These are phyloP conservation scores for Venustoraphidia nigricollis DNA, from an alignment of 2,888 invertebrate genomes.

Conservation along the genomic window DNA sequence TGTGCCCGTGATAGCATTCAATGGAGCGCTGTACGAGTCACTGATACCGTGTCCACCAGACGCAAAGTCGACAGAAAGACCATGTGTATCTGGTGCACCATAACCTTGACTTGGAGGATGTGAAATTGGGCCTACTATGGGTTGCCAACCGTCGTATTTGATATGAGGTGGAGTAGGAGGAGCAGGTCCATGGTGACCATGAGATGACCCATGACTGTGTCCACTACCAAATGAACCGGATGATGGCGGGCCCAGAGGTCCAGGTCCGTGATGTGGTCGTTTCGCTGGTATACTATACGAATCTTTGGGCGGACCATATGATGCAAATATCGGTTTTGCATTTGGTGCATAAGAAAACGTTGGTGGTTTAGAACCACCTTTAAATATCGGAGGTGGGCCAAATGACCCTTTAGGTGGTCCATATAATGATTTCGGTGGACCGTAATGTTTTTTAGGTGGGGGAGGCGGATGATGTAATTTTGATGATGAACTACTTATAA, in stretches of 20 bases:
- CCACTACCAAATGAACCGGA: constrained; percentile 20
- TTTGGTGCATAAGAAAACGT: constrained; percentile 10
- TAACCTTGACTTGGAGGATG: constrained; percentile 21
- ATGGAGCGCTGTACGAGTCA: constrained; percentile 37
- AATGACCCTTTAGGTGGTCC: constrained; percentile 24
- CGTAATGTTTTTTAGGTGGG: constrained; percentile 20
- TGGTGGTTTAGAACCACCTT: constrained; percentile 18
- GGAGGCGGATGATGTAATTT: constrained; percentile 18
- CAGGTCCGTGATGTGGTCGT: constrained; percentile 17
- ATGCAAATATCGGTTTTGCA: constrained; percentile 6
- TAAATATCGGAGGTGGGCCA: constrained; percentile 19
- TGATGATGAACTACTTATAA: constrained; percentile 18
- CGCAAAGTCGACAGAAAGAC: not conserved
- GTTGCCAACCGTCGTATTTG: constrained; percentile 75
- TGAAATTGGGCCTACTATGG: constrained; percentile 53
- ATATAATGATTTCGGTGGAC: constrained; percentile 28
- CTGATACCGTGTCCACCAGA: constrained; percentile 13
- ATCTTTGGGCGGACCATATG: constrained; percentile 11
- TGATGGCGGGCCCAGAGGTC: constrained; percentile 20
- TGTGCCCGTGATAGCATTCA: constrained; percentile 27
- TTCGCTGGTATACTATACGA: constrained; percentile 7
- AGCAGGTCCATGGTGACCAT: constrained; percentile 47
- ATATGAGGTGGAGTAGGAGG: constrained; percentile 62
- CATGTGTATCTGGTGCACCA: constrained; percentile 21
- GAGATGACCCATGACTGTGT: constrained; percentile 38